Evolutionary conservation across 1,140 invertebrate species (phyloP), one percentile per base, ranked within the genome.

Genomic region (Ptiloglossa arizonensis): DNA sequence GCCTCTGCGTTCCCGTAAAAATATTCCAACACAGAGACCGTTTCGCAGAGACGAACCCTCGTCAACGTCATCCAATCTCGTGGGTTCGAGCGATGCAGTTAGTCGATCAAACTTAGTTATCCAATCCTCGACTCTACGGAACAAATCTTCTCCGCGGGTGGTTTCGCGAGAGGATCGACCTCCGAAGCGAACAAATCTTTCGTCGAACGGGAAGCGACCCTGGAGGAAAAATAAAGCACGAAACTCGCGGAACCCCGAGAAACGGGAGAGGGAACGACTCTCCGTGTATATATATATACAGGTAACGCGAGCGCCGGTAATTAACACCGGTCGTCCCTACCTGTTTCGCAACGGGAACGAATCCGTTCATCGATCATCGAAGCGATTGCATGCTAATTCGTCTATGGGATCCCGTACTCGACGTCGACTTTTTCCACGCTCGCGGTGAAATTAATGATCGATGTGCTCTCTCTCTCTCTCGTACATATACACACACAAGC

Each of bases 351-450:
- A 38, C 5, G 35, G 38, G 32, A 32, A 38, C 52, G 52, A 44
- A 38, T 41, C 41, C 41, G 68, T 22, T 19, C 64, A 69, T 68
- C 54, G 41, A 75, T 75, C 73, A 69, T 59, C 24, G 8, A 17
- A 19, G 27, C 52, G 38, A 17, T 38, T 44, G 19, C 19, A 75
- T 75, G 52, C 22, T 68, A 66, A 66, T 75, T 66, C 50, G 29
- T 52, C 15, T 27, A 73, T 52, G 59, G 19, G 24, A 73, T 29
- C 24, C n/a, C 5, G 29, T 2, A 22, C 54, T 11, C 19, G 24
- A n/a, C n/a, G n/a, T 64, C 11, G 8, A 5, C 13, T 19, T 73
- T 73, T 64, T 63, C 17, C n/a, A 17, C 35, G 15, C 5, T n/a
- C n/a, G n/a, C 24, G 32, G 19, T n/a, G 44, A 41, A 57, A 75